Evolutionary conservation across 2,888 invertebrate species (phyloP).

Genomic region (Caenorhabditis sp.): DNA sequence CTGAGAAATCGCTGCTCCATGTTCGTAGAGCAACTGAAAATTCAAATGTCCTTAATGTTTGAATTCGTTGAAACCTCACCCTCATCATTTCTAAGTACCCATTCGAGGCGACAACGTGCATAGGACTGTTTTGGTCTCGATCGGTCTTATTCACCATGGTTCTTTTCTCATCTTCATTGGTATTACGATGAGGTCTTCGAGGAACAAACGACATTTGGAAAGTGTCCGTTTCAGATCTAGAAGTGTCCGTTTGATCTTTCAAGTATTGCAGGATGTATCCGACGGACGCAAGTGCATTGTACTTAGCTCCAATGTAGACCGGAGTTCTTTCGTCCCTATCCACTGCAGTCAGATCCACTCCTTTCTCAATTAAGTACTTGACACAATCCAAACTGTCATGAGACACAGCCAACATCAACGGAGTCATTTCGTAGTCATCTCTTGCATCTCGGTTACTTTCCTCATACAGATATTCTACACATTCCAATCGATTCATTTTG

Average conservation of each 20-base stretch:
- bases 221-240: neutral
- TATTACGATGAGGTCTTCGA: constrained; percentile 29
- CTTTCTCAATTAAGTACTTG: constrained; percentile 57
- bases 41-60: neutral
- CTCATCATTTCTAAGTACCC: constrained; percentile 71
- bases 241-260: constrained; percentile 6
- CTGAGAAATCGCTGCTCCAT: constrained; percentile 84
- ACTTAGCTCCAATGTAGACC: constrained; percentile 73
- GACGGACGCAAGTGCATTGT: constrained; percentile 61
- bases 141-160: constrained; percentile 84
- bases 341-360: constrained; percentile 52
- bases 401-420: constrained; percentile 65
- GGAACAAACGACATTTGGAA: constrained; percentile 5
- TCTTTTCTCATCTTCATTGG: constrained; percentile 39
- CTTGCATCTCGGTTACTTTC: constrained; percentile 45
- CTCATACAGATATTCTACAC: constrained; percentile 67
- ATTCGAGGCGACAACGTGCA: constrained; percentile 85
- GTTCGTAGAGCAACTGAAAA: constrained; percentile 83
- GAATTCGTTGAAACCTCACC: constrained; percentile 25
- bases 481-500: constrained; percentile 62
- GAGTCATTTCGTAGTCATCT: constrained; percentile 68
- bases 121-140: constrained; percentile 84
- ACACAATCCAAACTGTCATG: constrained; percentile 62
- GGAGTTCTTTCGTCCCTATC: constrained; percentile 70
- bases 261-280: constrained; percentile 58